Base-by-base conservation (phyloP, 2,797 vertebrate species). In the Anguilla anguilla region DNA sequence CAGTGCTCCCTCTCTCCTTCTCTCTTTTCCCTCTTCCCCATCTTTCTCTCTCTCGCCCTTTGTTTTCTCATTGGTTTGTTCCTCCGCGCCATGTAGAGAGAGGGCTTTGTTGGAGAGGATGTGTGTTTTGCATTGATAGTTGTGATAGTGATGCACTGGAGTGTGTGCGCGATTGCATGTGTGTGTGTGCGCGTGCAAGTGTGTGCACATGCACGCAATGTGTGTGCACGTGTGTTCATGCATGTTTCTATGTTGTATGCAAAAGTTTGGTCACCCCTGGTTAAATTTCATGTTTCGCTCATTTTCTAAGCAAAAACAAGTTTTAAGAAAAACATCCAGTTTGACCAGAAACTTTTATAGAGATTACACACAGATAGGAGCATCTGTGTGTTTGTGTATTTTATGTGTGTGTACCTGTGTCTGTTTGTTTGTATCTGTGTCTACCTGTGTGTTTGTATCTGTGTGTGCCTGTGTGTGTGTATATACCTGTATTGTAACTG, bases 91-190 rank as follows among this genome's bases (percentile, higher is more conserved):
- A n/a, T 46, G 25, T 35, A 67, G 87, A 90, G 49, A 35, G 51
- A 88, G 74, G 46, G 64, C 72, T 6, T 51, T 83, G 69, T 89
- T 55, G 28, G 17, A 61, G 84, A 59, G 61, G 22, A 69, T 67
- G 84, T 69, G 39, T 89, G 57, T 81, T 31, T 83, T 74, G 79
- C 79, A 17, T 10, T 61, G 53, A 87, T 90, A 85, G 88, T 67
- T 83, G 64, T 43, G 69, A 61, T 61, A n/a, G 61, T 6, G 6
- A 61, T 28, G 53, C 82, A 17, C 84, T 72, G 90, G 86, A 0
- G 88, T 90, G 86, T 90, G 28, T 87, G 86, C 74, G 10, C 64
- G 22, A 67, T 19, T 13, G 17, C 28, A 9, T 79, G 77, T 35
- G 35, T 43, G 39, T 81, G 77, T 43, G 61, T 64, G 25, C 53